phyloP scores from a whole-genome alignment of 2,888 invertebrate species.

The Boloria selene region DNA sequence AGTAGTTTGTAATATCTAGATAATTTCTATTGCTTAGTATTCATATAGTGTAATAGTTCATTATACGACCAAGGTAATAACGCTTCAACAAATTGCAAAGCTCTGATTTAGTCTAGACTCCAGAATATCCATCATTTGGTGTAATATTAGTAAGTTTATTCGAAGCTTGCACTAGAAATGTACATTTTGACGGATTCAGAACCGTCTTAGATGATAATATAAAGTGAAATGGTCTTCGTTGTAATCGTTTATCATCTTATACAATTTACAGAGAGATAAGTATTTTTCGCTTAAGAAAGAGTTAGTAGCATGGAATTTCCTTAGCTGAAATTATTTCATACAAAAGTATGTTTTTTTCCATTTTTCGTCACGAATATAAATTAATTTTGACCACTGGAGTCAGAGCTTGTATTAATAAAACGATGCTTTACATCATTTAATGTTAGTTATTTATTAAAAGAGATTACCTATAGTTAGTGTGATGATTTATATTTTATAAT shows the following conservation, averaged over 20 bases:
- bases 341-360: too few species aligned
- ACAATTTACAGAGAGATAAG: neutral
- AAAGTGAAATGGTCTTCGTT: conserved; percentile 4
- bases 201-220: conserved; percentile 1
- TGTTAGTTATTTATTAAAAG: too few species aligned
- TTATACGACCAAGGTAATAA: conserved; percentile 11
- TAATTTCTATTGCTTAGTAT: neutral
- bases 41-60: conserved; percentile 15
- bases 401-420: too few species aligned
- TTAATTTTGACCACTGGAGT: too few species aligned
- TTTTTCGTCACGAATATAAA: too few species aligned
- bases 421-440: too few species aligned
- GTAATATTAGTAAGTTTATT: conserved; percentile 13
- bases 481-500: too few species aligned
- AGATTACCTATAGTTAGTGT: too few species aligned
- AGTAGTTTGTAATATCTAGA: too few species aligned
- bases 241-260: neutral
- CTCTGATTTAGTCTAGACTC: conserved; percentile 32
- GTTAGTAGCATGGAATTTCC: too few species aligned
- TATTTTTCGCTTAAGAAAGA: too few species aligned
- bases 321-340: too few species aligned
- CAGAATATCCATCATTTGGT: conserved; percentile 27
- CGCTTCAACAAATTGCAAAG: conserved; percentile 21
- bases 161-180: conserved; percentile 11
- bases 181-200: conserved; percentile 8